phyloP scores from a whole-genome alignment of 1,140 invertebrate species.

The Drosophila asahinai region DNA sequence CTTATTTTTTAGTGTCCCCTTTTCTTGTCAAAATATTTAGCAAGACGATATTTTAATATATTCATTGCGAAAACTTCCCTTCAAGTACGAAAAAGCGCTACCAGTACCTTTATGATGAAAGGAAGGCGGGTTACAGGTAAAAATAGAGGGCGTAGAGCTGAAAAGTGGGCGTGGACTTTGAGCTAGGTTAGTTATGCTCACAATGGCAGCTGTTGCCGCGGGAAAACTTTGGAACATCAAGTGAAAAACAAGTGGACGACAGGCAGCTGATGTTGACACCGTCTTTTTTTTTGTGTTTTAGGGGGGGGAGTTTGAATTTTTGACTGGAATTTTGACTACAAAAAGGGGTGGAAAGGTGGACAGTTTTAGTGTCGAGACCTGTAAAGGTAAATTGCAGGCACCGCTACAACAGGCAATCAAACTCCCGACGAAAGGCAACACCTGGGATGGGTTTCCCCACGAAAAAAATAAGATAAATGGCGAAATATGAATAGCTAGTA shows the following conservation, averaged over 20 bases:
- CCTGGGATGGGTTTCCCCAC: constrained; percentile 6
- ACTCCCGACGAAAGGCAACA: constrained; percentile 25
- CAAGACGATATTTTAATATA: constrained; percentile 59
- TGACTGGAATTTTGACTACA: neutral
- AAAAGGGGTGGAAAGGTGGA: constrained; percentile 5
- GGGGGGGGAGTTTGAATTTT: constrained; percentile 9
- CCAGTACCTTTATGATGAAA: neutral
- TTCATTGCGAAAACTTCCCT: constrained; percentile 65
- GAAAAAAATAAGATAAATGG: constrained; percentile 4
- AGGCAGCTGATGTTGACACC: constrained; percentile 74
- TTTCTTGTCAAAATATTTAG: constrained; percentile 15
- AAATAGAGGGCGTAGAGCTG: neutral
- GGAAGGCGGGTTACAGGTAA: neutral
- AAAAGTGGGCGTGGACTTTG: constrained; percentile 6
- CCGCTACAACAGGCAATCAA: constrained; percentile 46
- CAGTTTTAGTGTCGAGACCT: constrained; percentile 59
- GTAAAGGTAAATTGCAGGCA: constrained; percentile 67
- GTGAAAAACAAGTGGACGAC: constrained; percentile 77
- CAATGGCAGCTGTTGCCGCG: constrained; percentile 59
- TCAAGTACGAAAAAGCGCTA: constrained; percentile 5
- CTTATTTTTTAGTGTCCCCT: neutral
- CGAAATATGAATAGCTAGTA: constrained; percentile 21
- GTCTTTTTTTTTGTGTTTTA: neutral
- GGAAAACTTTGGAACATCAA: constrained; percentile 74
- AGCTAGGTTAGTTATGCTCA: constrained; percentile 11